Base-by-base conservation (phyloP, 2,113 vertebrate genomes). In the Himantopus leucocephalus region DNA sequence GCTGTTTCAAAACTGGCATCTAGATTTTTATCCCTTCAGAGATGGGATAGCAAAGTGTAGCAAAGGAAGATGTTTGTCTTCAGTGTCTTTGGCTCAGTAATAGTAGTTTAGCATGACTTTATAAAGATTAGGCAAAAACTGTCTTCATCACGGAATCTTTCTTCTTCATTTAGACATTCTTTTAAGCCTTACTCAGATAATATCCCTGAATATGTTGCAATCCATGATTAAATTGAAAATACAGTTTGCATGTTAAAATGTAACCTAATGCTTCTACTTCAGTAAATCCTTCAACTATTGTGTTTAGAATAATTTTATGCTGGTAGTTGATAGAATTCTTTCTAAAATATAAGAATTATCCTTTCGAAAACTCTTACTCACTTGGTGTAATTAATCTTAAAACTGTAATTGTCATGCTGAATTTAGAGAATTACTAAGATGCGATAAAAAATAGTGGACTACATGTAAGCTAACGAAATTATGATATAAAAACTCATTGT, bases 21-120 rank as follows among this genome's bases (percentile, higher is more conserved):
- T 73, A 97, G 72, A 75, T 94, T 92, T 93, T 96, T 94, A 70
- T 83, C 74, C 64, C 50, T 74, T 78, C 70, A 74, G 73, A 94
- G 47, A 83, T 75, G 34, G 53, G 71, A 48, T 80, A 74, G 56
- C 17, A 60, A 47, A 77, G 24, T 37, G 27, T 76, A 79, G 52
- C 0, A 0, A 32, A 66, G 45, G 39, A 70, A 12, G 14, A 43
- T 64, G 64, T 79, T 77, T 88, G n/a, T 66, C 41, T 84, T 95
- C 41, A 45, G 13, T 72, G 24, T 78, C 71, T 85, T 66, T 91
- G 47, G 19, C 63, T 92, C 12, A 9, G 43, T 78, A 47, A 53
- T 53, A 48, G 18, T 67, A 70, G 45, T 81, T 92, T 56, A 80
- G 45, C 22, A 17, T 63, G 66, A 91, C 12, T 74, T 90, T 53